Evolutionary conservation across 2,797 vertebrate genomes (phyloP).

Genomic region (Pangasius sanitwongsei): DNA sequence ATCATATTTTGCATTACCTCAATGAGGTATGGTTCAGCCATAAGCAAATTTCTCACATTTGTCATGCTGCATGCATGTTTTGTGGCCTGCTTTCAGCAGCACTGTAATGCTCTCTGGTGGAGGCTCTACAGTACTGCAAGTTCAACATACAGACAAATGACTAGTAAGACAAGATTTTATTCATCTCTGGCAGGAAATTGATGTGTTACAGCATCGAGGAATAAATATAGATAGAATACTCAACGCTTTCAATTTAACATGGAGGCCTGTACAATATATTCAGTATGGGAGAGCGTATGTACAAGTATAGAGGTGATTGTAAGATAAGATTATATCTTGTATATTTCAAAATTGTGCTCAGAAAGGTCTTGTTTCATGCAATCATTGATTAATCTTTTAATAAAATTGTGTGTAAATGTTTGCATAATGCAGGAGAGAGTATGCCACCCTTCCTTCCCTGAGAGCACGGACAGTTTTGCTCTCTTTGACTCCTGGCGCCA

Average conservation of each 20-base stretch:
- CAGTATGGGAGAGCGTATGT: neutral
- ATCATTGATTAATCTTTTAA: too few relatives aligned
- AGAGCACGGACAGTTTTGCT: neutral
- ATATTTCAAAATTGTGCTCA: too few relatives aligned
- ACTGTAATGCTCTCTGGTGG: neutral
- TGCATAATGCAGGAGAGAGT: too few relatives aligned
- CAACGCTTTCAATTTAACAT: neutral
- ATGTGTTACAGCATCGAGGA: neutral
- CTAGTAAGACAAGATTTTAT: neutral
- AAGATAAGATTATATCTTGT: neutral
- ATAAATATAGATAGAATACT: neutral
- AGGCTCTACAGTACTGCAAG: neutral
- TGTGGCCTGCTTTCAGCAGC: neutral
- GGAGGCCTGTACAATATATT: neutral
- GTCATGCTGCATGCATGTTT: neutral
- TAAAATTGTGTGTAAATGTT: too few relatives aligned
- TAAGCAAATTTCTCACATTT: neutral
- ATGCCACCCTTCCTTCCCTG: neutral
- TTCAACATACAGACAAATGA: neutral
- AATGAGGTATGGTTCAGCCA: neutral
- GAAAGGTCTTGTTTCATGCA: too few relatives aligned
- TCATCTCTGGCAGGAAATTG: neutral
- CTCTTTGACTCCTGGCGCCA: too few relatives aligned
- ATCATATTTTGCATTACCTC: neutral
- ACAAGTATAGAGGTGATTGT: neutral